A percentile compares a stretch with the other conserved stretches of the same genome.
phyloP scores from a whole-genome alignment of 2,113 vertebrate species.

The Chauna torquata region DNA sequence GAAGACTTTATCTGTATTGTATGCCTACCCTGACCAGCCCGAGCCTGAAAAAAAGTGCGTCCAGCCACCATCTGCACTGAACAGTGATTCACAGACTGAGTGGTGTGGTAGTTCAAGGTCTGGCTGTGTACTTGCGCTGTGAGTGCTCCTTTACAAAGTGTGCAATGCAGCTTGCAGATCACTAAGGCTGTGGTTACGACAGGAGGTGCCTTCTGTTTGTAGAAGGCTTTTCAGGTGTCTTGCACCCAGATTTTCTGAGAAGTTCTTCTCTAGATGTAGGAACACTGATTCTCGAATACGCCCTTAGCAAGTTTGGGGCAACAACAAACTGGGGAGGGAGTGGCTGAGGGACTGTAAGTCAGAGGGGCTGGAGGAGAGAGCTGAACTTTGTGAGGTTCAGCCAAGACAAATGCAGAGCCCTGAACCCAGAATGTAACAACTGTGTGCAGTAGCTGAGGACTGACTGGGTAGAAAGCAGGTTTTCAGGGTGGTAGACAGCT shows the following conservation, averaged over 20 bases:
- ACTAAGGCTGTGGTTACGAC: background rate
- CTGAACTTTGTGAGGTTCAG: background rate
- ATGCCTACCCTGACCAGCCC: background rate
- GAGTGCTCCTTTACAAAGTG: background rate
- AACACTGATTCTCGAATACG: background rate
- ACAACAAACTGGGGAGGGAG: background rate
- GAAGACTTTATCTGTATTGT: background rate
- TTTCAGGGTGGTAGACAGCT: background rate
- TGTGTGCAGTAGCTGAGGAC: background rate
- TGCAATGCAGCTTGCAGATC: background rate
- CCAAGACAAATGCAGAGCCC: background rate
- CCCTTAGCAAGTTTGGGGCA: background rate
- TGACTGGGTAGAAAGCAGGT: background rate
- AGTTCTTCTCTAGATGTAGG: background rate
- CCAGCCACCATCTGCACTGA: background rate
- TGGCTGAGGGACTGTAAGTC: background rate
- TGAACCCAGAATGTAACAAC: background rate
- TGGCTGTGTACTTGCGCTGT: background rate
- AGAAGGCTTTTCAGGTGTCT: background rate
- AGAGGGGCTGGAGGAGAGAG: accelerated
- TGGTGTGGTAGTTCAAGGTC: background rate
- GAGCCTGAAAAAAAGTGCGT: background rate
- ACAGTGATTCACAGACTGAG: background rate
- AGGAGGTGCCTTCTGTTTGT: accelerated
- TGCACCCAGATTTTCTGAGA: background rate